These are phyloP conservation scores for Drosophila crucigera DNA, from an alignment of 2,888 invertebrate genomes.

Conservation along the genomic window DNA sequence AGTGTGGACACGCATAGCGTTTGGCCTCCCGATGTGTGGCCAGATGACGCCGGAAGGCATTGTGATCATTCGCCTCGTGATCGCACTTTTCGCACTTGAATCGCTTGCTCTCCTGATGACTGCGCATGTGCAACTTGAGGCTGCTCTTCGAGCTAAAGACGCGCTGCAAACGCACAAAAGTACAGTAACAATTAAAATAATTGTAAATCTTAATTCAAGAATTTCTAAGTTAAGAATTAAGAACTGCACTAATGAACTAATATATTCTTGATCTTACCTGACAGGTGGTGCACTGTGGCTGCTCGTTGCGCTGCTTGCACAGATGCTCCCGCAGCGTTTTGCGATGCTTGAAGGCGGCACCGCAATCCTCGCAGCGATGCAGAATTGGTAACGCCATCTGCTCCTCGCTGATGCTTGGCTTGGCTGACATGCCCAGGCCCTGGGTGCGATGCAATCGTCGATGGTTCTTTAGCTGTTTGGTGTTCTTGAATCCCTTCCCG, in stretches of 20 bases:
- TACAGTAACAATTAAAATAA: background rate
- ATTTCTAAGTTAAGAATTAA: background rate
- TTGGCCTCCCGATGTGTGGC: constrained; percentile 90
- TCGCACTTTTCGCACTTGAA: constrained; percentile 91
- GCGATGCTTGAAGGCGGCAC: constrained; percentile 81
- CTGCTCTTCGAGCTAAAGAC: constrained; percentile 85
- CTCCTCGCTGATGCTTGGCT: constrained; percentile 14
- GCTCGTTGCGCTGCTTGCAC: constrained; percentile 85
- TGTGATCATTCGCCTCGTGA: constrained; percentile 92
- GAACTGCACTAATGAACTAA: no score
- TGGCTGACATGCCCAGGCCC: constrained; percentile 60
- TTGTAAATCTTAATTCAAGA: background rate
- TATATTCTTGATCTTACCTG: constrained; percentile 36
- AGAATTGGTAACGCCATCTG: constrained; percentile 37
- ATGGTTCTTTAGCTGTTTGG: constrained; percentile 92
- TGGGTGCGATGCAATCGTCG: constrained; percentile 87
- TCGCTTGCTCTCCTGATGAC: constrained; percentile 84
- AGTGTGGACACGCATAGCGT: constrained; percentile 92
- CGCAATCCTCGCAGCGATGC: constrained; percentile 85
- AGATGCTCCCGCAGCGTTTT: constrained; percentile 86
- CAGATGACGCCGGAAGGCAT: constrained; percentile 92
- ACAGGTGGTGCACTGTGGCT: constrained; percentile 86
- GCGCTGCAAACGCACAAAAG: constrained; percentile 42
- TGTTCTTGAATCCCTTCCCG: constrained; percentile 92
- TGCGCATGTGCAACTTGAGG: constrained; percentile 86